Percentiles rank a stretch among this genome's conserved stretches.
Evolutionary conservation across 2,797 vertebrate species (phyloP).

Genomic region (Zalophus californianus): DNA sequence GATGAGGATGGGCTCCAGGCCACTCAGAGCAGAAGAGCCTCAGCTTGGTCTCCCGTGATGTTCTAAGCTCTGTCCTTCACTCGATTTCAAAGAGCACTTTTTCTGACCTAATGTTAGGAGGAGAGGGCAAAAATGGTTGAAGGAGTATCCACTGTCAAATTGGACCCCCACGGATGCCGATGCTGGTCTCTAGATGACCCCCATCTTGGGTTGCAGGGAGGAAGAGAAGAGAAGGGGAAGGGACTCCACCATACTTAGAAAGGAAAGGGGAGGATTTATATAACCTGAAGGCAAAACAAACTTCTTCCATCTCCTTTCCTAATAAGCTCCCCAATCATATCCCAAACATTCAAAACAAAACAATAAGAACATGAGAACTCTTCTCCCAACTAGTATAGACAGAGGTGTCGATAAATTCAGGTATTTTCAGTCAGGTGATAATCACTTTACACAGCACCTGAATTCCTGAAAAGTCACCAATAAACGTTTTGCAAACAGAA

Average conservation of each 20-base stretch:
- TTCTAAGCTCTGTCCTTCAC: not conserved
- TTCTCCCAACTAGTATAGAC: not conserved
- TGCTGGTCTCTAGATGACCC: fast-evolving
- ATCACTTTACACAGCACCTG: not conserved
- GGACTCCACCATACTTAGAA: not conserved
- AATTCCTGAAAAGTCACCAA: not conserved
- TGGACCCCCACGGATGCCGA: fast-evolving
- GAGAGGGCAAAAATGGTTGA: not conserved
- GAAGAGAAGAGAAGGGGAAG: not conserved
- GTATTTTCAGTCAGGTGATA: not conserved
- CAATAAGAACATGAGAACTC: not conserved
- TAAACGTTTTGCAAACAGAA: not conserved
- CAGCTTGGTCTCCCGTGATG: not conserved
- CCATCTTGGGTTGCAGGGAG: not conserved
- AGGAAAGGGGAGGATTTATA: not conserved
- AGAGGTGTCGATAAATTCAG: not conserved
- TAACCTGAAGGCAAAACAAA: not conserved
- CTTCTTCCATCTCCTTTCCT: fast-evolving
- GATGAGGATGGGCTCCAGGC: not conserved
- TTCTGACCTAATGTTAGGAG: not conserved
- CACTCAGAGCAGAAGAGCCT: no score
- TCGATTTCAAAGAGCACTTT: not conserved
- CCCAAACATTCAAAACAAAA: not conserved
- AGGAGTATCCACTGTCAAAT: no score
- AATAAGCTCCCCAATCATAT: not conserved